Evolutionary conservation across 2,888 invertebrate genomes (phyloP).

Genomic region (Macaria notata): DNA sequence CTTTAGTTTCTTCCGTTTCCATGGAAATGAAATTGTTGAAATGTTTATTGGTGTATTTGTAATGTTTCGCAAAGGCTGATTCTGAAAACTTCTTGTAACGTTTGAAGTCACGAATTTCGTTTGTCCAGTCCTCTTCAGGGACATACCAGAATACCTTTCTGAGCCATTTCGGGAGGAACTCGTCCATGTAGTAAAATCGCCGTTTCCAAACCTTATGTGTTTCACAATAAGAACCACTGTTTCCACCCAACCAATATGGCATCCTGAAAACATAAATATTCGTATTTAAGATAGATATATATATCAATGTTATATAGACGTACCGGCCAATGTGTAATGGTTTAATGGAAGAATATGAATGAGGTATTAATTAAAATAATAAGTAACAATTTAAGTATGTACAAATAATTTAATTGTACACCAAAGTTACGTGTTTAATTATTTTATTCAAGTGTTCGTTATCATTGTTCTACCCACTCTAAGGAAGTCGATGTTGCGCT

Average conservation of each 20-base stretch:
- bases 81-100: conserved; percentile 55
- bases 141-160: conserved; percentile 48
- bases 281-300: not conserved
- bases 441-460: no score
- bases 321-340: no score
- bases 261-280: conserved; percentile 38
- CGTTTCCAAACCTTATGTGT: conserved; percentile 58
- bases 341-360: no score
- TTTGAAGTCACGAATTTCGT: conserved; percentile 48
- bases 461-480: no score
- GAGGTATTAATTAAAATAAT: no score
- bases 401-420: no score
- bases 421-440: no score
- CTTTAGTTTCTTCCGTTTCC: conserved; percentile 8
- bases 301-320: not conserved
- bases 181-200: conserved; percentile 60
- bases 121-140: conserved; percentile 50
- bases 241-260: conserved; percentile 57
- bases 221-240: conserved; percentile 47
- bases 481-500: no score
- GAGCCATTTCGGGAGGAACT: conserved; percentile 58
- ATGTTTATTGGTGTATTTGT: conserved; percentile 11
- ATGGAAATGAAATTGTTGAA: conserved; percentile 14
- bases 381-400: no score
- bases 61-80: conserved; percentile 56